A percentile compares a stretch with the other conserved stretches of the same genome.
Conservation (phyloP, 1,140 invertebrate species). For the Probaryconus sp. region DNA sequence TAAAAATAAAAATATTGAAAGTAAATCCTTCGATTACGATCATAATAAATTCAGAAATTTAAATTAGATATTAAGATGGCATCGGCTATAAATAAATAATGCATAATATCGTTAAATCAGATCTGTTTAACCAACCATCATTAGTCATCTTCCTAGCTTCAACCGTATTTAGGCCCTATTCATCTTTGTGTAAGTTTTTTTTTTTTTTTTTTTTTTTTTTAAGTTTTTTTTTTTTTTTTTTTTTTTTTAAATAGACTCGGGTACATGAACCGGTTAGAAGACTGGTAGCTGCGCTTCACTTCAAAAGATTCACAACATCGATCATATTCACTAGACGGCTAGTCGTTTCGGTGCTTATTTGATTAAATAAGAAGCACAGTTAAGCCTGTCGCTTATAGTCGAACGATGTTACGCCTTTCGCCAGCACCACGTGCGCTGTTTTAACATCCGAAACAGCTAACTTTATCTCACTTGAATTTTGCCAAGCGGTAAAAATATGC, state of each 20-base stretch:
- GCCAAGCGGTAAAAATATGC: too few relatives aligned
- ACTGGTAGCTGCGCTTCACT: constrained; percentile 55
- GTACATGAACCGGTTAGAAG: constrained; percentile 47
- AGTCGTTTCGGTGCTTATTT: constrained; percentile 57
- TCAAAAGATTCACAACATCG: constrained; percentile 61
- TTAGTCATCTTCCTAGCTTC: constrained; percentile 47
- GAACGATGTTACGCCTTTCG: not conserved
- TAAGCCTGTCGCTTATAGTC: constrained; percentile 7
- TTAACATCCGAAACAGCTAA: too few relatives aligned
- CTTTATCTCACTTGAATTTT: too few relatives aligned
- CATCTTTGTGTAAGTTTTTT: constrained; percentile 22
- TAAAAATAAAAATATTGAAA: not conserved
- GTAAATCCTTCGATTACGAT: constrained; percentile 14
- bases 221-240: too few relatives aligned
- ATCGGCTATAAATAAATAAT: constrained; percentile 38
- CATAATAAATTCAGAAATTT: constrained; percentile 18
- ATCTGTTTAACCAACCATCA: constrained; percentile 8
- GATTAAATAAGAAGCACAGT: constrained; percentile 60
- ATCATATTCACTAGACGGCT: constrained; percentile 53
- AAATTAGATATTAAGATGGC: constrained; percentile 27
- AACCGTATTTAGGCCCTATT: constrained; percentile 26
- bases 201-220: too few relatives aligned
- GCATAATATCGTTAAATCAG: constrained; percentile 33
- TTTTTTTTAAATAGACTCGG: constrained; percentile 51
- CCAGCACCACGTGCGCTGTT: constrained; percentile 36